Evolutionary conservation across 2,888 invertebrate species (phyloP), one percentile per base, ranked within the genome.

Genomic region (Chaetoderma sp.): DNA sequence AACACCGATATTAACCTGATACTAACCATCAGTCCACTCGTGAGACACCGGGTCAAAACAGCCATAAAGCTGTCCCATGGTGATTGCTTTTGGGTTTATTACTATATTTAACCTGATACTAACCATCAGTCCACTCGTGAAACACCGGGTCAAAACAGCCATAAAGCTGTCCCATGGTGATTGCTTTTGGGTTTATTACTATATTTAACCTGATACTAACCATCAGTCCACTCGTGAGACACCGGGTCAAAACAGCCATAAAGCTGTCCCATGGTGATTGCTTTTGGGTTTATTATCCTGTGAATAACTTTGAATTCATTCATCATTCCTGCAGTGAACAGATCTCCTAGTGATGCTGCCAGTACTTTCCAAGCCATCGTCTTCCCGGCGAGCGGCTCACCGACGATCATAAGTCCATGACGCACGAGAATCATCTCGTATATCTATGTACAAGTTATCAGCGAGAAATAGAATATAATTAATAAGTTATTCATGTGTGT

Each of bases 71-170:
- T 96, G 95, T 13, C 94, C 94, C 92, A 95, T 93, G 1, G 95
- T 95, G 56, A 97, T 92, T 0, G 96, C 91, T 88, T 96, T 97
- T 0, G 97, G 97, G 88, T 96, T 97, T 55, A 97, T 90, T n/a
- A n/a, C n/a, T n/a, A n/a, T n/a, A n/a, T n/a, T n/a, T n/a, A n/a
- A n/a, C n/a, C n/a, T n/a, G n/a, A n/a, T n/a, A n/a, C n/a, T n/a
- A n/a, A n/a, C n/a, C n/a, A n/a, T n/a, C n/a, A n/a, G n/a, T n/a
- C n/a, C n/a, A n/a, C n/a, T n/a, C n/a, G n/a, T n/a, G n/a, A n/a
- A n/a, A n/a, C n/a, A n/a, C n/a, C n/a, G n/a, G n/a, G n/a, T n/a
- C n/a, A n/a, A n/a, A n/a, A n/a, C n/a, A n/a, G n/a, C n/a, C n/a
- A n/a, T n/a, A n/a, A n/a, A n/a, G n/a, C n/a, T n/a, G n/a, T n/a